Percentiles rank a stretch among this genome's conserved stretches.
Conservation (phyloP, 1,140 invertebrate species). For the Drosophila burlai region DNA sequence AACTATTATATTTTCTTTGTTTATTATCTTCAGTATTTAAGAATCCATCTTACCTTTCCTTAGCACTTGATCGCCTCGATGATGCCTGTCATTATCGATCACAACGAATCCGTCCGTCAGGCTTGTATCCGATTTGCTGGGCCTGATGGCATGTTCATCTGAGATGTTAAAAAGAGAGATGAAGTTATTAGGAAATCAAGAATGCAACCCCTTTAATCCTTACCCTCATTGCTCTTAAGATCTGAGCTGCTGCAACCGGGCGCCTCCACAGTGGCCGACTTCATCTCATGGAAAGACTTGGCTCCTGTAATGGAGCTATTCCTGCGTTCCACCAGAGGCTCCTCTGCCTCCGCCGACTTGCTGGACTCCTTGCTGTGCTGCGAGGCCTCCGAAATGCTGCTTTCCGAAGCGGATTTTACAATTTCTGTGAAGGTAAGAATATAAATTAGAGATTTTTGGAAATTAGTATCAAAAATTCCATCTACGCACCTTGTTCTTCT, state of each 20-base stretch:
- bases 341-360: slow-evolving; percentile 87
- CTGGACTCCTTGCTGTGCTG: slow-evolving; percentile 90
- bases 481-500: slow-evolving; percentile 56
- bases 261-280: slow-evolving; percentile 72
- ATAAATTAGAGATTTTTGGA: neutral
- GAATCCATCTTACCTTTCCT: slow-evolving; percentile 86
- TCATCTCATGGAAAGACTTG: slow-evolving; percentile 84
- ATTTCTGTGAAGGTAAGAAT: slow-evolving; percentile 72
- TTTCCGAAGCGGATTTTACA: slow-evolving; percentile 93
- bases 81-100: slow-evolving; percentile 86
- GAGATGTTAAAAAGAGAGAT: neutral
- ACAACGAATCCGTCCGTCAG: slow-evolving; percentile 96
- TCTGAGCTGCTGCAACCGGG: slow-evolving; percentile 44
- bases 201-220: neutral
- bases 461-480: neutral
- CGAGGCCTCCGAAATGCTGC: slow-evolving; percentile 92
- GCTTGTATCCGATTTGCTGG: slow-evolving; percentile 96
- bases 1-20: no score
- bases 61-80: slow-evolving; percentile 87
- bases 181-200: neutral
- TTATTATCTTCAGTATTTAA: neutral
- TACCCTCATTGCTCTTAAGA: slow-evolving; percentile 66
- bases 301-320: slow-evolving; percentile 81
- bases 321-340: slow-evolving; percentile 41
- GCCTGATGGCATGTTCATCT: slow-evolving; percentile 87